These are phyloP conservation scores for Ceratitis capitata DNA, from an alignment of 1,140 invertebrate genomes.

Conservation along the genomic window DNA sequence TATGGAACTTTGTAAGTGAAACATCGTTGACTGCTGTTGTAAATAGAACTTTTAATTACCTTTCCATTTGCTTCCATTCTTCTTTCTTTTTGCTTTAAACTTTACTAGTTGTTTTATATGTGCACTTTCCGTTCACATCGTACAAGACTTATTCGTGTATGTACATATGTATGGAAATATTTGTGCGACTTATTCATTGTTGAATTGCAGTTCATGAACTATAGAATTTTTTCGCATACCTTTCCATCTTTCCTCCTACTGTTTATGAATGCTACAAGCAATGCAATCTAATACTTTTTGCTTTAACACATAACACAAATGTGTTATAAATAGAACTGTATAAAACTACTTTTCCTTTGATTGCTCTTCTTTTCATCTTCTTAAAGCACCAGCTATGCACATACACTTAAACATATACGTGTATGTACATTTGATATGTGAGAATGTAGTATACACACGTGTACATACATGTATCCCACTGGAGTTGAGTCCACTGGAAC, in stretches of 20 bases:
- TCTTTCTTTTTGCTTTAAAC: no score
- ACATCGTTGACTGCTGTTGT: no score
- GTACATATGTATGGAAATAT: neutral
- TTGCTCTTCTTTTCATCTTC: neutral
- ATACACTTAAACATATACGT: neutral
- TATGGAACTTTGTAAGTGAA: no score
- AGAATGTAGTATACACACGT: no score
- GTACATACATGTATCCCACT: neutral
- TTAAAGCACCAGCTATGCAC: no score
- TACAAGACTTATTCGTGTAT: neutral
- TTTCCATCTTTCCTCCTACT: neutral
- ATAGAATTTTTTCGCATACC: neutral
- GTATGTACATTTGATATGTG: no score
- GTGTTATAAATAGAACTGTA: neutral
- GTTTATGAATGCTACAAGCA: neutral
- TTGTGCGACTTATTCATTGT: no score
- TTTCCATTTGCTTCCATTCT: no score
- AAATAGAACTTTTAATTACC: no score
- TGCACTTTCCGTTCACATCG: neutral
- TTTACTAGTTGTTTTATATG: neutral
- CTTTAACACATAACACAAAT: neutral
- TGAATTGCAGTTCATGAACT: neutral
- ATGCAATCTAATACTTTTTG: neutral
- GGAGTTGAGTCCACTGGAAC: neutral
- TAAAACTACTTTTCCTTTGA: neutral